A percentile compares a stretch with the other conserved stretches of the same genome.
Evolutionary conservation across 2,888 invertebrate species (phyloP).

Genomic region (Cinara cedri): DNA sequence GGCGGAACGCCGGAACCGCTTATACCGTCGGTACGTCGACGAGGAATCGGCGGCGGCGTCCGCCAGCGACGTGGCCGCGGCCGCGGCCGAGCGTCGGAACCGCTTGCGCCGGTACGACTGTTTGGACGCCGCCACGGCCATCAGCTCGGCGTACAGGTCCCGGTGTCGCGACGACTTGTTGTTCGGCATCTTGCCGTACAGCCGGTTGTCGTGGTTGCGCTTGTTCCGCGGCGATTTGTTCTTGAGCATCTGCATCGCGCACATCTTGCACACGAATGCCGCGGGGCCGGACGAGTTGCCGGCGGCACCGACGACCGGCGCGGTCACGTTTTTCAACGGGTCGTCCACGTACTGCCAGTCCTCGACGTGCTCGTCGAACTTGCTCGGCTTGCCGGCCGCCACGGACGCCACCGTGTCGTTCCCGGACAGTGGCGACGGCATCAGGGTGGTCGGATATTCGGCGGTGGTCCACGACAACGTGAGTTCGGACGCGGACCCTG

Average conservation of each 20-base stretch:
- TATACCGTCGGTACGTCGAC: slow-evolving; percentile 1
- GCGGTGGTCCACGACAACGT: not conserved
- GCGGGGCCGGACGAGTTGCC: not conserved
- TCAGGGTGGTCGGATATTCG: not conserved
- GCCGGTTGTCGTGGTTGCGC: slow-evolving; percentile 36
- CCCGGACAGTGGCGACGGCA: not conserved
- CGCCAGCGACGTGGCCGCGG: not conserved
- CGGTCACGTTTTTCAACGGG: slow-evolving; percentile 55
- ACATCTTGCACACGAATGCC: slow-evolving; percentile 28
- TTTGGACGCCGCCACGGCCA: slow-evolving; percentile 32
- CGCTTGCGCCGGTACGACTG: slow-evolving; percentile 38
- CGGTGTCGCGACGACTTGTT: slow-evolving; percentile 30
- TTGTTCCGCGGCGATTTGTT: slow-evolving; percentile 39
- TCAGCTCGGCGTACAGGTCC: slow-evolving; percentile 20
- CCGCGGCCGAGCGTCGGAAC: slow-evolving; percentile 14
- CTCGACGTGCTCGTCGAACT: slow-evolving; percentile 61
- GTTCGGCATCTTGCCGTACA: not conserved
- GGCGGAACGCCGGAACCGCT: slow-evolving; percentile 35
- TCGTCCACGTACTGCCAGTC: slow-evolving; percentile 61
- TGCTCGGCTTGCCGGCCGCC: slow-evolving; percentile 59
- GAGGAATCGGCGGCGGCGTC: not conserved
- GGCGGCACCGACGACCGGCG: not conserved
- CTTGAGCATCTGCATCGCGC: slow-evolving; percentile 18
- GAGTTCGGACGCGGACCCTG: not conserved
- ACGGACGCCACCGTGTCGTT: not conserved